Conservation (phyloP, 2,888 invertebrate species). For the Hirtodrosophila histrioides region DNA sequence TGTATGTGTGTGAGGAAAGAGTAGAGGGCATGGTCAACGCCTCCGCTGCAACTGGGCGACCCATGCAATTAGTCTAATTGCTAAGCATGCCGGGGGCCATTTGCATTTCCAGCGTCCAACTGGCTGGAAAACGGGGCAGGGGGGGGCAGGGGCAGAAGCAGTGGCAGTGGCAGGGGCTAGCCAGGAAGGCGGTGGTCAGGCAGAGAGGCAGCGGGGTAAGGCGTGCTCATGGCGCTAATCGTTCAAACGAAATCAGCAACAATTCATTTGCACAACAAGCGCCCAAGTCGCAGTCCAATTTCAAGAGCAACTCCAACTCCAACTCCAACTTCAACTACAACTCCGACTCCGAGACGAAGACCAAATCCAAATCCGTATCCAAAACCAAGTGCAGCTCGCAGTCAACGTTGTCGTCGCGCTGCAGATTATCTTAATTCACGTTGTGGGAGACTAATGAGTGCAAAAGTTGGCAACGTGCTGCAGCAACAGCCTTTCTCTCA, state of each 20-base stretch:
- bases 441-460: conserved; percentile 85
- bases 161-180: no score
- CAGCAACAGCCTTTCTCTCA: conserved; percentile 43
- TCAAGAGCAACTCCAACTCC: conserved; percentile 29
- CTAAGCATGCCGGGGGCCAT: conserved; percentile 72
- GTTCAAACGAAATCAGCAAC: conserved; percentile 84
- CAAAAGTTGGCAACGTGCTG: conserved; percentile 70
- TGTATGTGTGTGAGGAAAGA: background rate
- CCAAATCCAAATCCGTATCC: background rate
- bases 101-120: conserved; percentile 59
- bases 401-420: conserved; percentile 54
- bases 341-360: conserved; percentile 2
- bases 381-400: conserved; percentile 27
- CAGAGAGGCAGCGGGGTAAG: conserved; percentile 6
- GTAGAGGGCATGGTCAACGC: conserved; percentile 32
- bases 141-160: no score
- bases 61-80: conserved; percentile 79
- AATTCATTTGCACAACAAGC: conserved; percentile 84
- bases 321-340: conserved; percentile 16
- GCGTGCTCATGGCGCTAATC: conserved; percentile 78
- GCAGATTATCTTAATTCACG: conserved; percentile 84
- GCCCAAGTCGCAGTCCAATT: conserved; percentile 56
- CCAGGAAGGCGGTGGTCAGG: no score
- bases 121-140: background rate
- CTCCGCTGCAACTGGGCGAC: conserved; percentile 49